Conservation (phyloP, 2,888 invertebrate species). For the Harpalus rubripes region DNA sequence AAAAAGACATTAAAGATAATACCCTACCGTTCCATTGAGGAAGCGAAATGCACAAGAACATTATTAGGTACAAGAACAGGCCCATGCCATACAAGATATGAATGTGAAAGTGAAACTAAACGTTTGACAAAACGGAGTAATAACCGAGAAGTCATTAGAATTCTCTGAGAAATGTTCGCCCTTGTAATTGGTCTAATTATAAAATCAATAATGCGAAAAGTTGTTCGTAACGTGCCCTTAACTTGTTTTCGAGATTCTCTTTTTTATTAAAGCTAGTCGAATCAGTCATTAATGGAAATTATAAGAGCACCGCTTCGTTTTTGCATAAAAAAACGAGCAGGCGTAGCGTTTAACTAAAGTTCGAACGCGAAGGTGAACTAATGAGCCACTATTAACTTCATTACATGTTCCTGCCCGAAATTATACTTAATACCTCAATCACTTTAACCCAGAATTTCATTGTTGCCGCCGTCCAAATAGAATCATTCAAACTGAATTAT, state of each 20-base stretch:
- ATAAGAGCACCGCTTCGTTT: slow-evolving; percentile 44
- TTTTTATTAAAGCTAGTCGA: slow-evolving; percentile 56
- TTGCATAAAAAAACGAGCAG: slow-evolving; percentile 6
- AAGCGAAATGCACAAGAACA: slow-evolving; percentile 46
- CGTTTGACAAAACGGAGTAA: slow-evolving; percentile 50
- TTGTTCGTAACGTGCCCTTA: slow-evolving; percentile 52
- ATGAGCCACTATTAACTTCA: slow-evolving; percentile 56
- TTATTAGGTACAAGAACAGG: slow-evolving; percentile 41
- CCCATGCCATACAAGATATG: slow-evolving; percentile 30
- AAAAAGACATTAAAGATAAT: slow-evolving; percentile 57
- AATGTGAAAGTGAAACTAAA: slow-evolving; percentile 55
- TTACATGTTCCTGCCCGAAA: slow-evolving; percentile 33
- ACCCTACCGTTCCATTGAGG: slow-evolving; percentile 32
- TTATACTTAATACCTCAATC: slow-evolving; percentile 54
- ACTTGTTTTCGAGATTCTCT: slow-evolving; percentile 53
- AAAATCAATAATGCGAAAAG: slow-evolving; percentile 58
- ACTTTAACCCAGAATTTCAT: slow-evolving; percentile 28
- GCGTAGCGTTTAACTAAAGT: slow-evolving; percentile 37
- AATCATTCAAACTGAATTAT: slow-evolving; percentile 5
- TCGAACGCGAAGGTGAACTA: slow-evolving; percentile 43
- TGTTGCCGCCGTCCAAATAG: slow-evolving; percentile 1
- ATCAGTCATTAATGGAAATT: slow-evolving; percentile 59
- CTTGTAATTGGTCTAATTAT: slow-evolving; percentile 58
- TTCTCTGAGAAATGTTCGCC: slow-evolving; percentile 46
- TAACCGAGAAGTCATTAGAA: slow-evolving; percentile 54